Conservation (phyloP, 2,113 vertebrate species). For the Stomatorhinus ivindoensis region DNA sequence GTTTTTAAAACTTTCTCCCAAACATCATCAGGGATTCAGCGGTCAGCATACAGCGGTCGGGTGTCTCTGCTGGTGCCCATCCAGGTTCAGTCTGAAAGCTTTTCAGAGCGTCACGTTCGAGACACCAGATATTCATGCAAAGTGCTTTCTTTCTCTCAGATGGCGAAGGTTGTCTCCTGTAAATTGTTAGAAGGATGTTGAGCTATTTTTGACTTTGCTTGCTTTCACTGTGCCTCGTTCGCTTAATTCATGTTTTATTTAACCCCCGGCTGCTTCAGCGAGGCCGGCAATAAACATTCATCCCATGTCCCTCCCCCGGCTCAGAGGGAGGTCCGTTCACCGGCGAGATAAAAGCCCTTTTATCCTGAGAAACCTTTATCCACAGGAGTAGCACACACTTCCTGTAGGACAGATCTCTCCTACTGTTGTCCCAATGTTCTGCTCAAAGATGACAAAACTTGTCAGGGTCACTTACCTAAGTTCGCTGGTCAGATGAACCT, state of each 20-base stretch:
- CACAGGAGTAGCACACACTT: not conserved
- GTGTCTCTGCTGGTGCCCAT: not conserved
- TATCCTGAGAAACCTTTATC: not conserved
- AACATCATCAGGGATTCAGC: not conserved
- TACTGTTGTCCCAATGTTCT: not conserved
- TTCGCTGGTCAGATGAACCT: not conserved
- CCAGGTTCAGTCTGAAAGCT: not conserved
- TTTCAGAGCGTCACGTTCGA: not conserved
- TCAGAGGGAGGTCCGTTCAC: not conserved
- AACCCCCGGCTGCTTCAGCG: not conserved
- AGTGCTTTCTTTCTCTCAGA: not conserved
- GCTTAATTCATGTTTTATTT: slow-evolving; percentile 13
- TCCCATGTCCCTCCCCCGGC: not conserved
- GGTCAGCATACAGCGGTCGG: not conserved
- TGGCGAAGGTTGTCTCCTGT: too few relatives aligned
- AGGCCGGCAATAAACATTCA: not conserved
- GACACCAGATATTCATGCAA: not conserved
- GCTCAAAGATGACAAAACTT: not conserved
- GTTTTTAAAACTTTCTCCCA: not conserved
- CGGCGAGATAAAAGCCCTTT: not conserved
- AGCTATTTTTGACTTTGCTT: not conserved
- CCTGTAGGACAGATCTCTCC: not conserved
- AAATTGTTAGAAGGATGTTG: not conserved
- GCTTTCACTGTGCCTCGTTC: not conserved
- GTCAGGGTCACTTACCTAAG: not conserved